Evolutionary conservation across 2,888 invertebrate species (phyloP), one percentile per base, ranked within the genome.

Genomic region (Drosophila macrospina): DNA sequence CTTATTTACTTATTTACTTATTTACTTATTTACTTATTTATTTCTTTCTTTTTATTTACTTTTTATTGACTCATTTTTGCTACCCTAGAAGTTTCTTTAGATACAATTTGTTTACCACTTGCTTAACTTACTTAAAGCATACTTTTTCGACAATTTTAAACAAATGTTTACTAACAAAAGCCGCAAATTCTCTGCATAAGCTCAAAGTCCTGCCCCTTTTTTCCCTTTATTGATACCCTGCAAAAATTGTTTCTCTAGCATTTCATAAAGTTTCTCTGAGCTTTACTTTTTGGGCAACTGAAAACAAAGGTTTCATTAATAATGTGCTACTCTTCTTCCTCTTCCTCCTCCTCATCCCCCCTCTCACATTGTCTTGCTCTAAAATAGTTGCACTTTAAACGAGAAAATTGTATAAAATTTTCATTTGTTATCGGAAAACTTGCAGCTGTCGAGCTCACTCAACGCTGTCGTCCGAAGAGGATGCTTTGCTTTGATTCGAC

Each of bases 371-470:
- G n/a, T n/a, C n/a, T n/a, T n/a, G n/a, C 39, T n/a, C 11, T 20
- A 16, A 16, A 39, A 39, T 28, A 28, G 26, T 52, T 52, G 30
- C 30, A 30, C n/a, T 41, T n/a, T 39, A 28, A 7, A 15, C 8
- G 4, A 20, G 13, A 8, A 45, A 10, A 16, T 5, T 15, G 34
- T 11, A 5, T 11, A 5, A 26, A 10, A 51, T 26, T 32, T 24
- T 30, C 10, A 16, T 45, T 45, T 34, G n/a, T 37, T 28, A 8
- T 20, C 13, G 44, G 51, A 37, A 28, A 50, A 66, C 44, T 36
- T 41, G 32, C 62, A 47, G 77, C 55, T 76, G 63, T 37, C 51
- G 45, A n/a, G n/a, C n/a, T n/a, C n/a, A 37, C 39, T 42, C 16
- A 42, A 20, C 1, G n/a, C 16, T 20, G 6, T 47, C 11, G 4